Percentiles rank a stretch among this genome's conserved stretches.
phyloP scores from a whole-genome alignment of 2,797 vertebrate species.

The Sparus aurata region DNA sequence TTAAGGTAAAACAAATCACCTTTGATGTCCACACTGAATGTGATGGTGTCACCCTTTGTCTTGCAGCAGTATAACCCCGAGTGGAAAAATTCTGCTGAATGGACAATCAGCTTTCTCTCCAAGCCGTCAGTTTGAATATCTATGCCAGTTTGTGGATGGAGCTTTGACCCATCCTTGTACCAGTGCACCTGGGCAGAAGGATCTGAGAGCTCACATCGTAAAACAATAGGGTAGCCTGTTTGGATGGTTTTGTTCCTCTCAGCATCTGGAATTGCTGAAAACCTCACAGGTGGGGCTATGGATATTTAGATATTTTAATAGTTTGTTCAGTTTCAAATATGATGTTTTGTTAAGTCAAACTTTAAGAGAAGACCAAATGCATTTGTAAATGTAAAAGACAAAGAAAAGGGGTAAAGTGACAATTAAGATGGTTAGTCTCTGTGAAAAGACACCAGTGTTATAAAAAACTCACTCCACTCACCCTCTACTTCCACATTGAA shows the following conservation, averaged over 20 bases:
- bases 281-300: conserved; percentile 87
- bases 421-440: conserved; percentile 56
- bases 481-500: conserved; percentile 90
- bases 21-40: conserved; percentile 91
- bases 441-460: conserved; percentile 26
- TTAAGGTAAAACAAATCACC: conserved; percentile 83
- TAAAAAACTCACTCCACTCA: conserved; percentile 72
- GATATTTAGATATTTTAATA: conserved; percentile 73
- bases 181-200: conserved; percentile 86
- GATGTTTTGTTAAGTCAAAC: conserved; percentile 20
- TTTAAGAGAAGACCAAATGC: conserved; percentile 17
- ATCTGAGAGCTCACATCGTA: conserved; percentile 92
- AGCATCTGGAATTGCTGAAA: conserved; percentile 83
- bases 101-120: conserved; percentile 84
- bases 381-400: conserved; percentile 14
- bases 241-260: conserved; percentile 83
- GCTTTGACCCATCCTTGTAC: conserved; percentile 93
- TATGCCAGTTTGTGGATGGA: conserved; percentile 81
- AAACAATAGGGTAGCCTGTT: conserved; percentile 81
- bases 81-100: conserved; percentile 84
- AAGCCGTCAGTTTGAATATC: conserved; percentile 85
- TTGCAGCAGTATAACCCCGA: conserved; percentile 93
- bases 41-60: conserved; percentile 89
- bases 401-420: neutral
- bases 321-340: conserved; percentile 36